Conservation (phyloP, 2,113 vertebrate species). For the Platichthys flesus region DNA sequence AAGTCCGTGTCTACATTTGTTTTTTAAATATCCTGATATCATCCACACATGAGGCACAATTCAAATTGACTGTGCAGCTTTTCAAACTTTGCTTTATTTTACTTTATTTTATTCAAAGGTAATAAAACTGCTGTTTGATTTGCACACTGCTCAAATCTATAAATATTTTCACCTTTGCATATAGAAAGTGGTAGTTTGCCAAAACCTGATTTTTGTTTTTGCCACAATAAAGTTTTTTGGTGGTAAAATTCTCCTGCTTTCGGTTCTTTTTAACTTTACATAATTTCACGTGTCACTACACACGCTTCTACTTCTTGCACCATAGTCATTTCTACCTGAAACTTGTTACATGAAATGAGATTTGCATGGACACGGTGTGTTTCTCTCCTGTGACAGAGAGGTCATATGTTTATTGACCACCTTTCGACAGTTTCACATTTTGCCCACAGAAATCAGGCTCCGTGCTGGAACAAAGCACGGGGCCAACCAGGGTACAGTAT, state of each 20-base stretch:
- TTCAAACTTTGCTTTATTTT: too few species aligned
- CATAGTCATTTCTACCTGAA: not conserved
- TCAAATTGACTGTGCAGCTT: too few species aligned
- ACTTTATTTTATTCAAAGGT: too few species aligned
- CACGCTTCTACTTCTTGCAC: not conserved
- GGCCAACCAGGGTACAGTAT: not conserved
- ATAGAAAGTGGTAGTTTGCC: too few species aligned
- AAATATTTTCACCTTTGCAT: not conserved
- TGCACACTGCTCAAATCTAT: not conserved
- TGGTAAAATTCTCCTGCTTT: not conserved
- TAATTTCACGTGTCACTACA: not conserved
- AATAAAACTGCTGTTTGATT: not conserved
- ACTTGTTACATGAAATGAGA: conserved; percentile 13
- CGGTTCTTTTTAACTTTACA: not conserved
- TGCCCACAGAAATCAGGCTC: not conserved
- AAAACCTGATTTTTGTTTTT: not conserved
- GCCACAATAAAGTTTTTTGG: too few species aligned
- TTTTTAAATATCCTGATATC: too few species aligned
- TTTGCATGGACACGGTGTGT: not conserved
- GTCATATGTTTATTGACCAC: conserved; percentile 48
- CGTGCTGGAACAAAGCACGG: not conserved
- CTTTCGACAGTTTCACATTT: conserved; percentile 12
- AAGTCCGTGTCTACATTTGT: not conserved
- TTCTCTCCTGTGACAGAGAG: conserved; percentile 17
- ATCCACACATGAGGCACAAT: too few species aligned